A percentile compares a stretch with the other conserved stretches of the same genome.
phyloP scores from a whole-genome alignment of 2,113 vertebrate species.

The Cygnus buccinator region DNA sequence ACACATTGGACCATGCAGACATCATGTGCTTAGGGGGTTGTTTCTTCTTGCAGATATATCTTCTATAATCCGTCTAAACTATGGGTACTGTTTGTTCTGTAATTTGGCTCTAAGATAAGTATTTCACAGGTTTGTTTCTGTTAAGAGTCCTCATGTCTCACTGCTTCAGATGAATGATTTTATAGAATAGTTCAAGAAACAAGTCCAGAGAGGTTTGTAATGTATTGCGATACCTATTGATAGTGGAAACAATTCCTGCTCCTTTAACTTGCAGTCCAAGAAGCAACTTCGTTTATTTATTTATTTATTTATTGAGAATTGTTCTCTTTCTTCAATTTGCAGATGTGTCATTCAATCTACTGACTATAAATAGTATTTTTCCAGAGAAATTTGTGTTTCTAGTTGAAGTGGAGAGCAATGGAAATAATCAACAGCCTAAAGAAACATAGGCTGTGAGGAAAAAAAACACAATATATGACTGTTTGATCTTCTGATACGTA shows the following conservation, averaged over 20 bases:
- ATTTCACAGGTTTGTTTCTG: not conserved
- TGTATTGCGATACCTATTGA: not conserved
- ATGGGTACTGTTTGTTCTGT: accelerated
- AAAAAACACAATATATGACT: not conserved
- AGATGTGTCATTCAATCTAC: not conserved
- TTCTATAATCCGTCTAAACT: not conserved
- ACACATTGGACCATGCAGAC: not conserved
- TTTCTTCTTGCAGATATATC: not conserved
- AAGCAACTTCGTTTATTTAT: not conserved
- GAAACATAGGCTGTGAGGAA: not conserved
- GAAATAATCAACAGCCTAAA: not conserved
- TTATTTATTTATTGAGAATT: not conserved
- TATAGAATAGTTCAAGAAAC: not conserved
- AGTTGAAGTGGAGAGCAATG: not conserved
- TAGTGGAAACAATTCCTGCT: not conserved
- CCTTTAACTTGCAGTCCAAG: not conserved
- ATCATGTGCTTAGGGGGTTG: not conserved
- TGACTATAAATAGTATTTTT: constrained; percentile 2
- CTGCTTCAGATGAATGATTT: not conserved
- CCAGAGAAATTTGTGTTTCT: not conserved
- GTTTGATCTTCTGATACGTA: not conserved
- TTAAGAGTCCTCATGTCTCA: not conserved
- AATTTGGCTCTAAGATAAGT: not conserved
- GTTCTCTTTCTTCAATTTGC: not conserved
- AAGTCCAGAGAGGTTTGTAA: not conserved